A percentile compares a stretch with the other conserved stretches of the same genome.
phyloP scores from a whole-genome alignment of 2,888 invertebrate genomes.

The Magallana nippona region DNA sequence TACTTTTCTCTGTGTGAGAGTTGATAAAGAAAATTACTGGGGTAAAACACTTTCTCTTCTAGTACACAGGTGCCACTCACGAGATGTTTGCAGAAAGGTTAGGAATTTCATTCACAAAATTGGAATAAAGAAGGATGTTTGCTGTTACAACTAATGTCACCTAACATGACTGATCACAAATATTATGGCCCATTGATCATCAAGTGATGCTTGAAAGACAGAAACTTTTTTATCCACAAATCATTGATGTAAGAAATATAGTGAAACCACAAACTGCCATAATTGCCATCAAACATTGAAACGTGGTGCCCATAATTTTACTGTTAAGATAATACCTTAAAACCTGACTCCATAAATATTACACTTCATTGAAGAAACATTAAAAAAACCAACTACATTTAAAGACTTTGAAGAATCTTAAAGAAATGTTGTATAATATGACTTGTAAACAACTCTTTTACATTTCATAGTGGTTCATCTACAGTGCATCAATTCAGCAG shows the following conservation, averaged over 20 bases:
- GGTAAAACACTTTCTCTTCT: background rate
- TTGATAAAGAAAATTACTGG: background rate
- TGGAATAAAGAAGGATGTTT: background rate
- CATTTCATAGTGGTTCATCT: too few species aligned
- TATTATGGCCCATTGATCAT: slow-evolving; percentile 14
- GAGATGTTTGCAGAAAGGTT: background rate
- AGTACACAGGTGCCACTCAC: slow-evolving; percentile 9
- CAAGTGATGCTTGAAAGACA: slow-evolving; percentile 20
- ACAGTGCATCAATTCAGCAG: too few species aligned
- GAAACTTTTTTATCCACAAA: slow-evolving; percentile 2
- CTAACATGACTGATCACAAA: slow-evolving; percentile 28
- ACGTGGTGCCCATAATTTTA: background rate
- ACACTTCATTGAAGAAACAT: background rate
- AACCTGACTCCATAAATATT: background rate
- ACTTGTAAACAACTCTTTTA: too few species aligned
- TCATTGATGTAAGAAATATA: background rate
- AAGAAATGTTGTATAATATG: too few species aligned
- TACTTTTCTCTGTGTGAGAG: too few species aligned
- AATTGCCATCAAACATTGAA: slow-evolving; percentile 7
- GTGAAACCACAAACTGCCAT: slow-evolving; percentile 10
- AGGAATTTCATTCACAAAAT: slow-evolving; percentile 20
- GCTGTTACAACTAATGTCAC: background rate
- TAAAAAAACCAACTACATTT: background rate
- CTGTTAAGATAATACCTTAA: background rate
- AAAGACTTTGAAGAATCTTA: too few species aligned